Conservation (phyloP, 2,113 vertebrate species). For the Oncorhynchus kisutch region DNA sequence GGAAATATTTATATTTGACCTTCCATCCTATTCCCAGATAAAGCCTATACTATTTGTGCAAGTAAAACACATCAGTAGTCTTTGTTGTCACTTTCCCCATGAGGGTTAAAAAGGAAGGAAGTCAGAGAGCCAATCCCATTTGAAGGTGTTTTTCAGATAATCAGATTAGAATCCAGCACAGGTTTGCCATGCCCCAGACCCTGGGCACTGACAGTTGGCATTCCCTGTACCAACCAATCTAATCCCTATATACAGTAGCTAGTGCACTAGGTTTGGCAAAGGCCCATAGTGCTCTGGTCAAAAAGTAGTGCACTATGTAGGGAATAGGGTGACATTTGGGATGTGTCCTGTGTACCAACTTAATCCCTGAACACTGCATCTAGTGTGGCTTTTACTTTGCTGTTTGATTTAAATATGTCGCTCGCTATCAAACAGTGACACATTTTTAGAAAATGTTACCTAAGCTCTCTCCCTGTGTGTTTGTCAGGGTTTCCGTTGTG, state of each 20-base stretch:
- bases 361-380: background rate
- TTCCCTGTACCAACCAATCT: constrained; percentile 8
- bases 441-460: too few species aligned
- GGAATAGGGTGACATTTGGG: too few species aligned
- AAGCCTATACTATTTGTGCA: background rate
- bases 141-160: constrained; percentile 35
- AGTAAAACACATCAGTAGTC: background rate
- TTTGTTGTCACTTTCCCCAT: constrained; percentile 13
- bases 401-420: too few species aligned
- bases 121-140: constrained; percentile 34
- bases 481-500: too few species aligned
- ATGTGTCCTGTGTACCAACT: background rate
- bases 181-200: background rate
- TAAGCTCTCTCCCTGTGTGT: too few species aligned
- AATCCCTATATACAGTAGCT: background rate
- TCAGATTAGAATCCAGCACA: constrained; percentile 26
- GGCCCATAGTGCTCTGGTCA: too few species aligned
- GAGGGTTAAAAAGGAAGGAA: constrained; percentile 13
- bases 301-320: too few species aligned
- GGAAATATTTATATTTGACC: background rate
- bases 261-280: too few species aligned
- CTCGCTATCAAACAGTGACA: too few species aligned
- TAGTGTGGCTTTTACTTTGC: background rate
- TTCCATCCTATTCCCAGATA: background rate
- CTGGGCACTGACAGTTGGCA: background rate